Base-by-base conservation (phyloP, 2,797 vertebrate species). In the Tarsius wallacei region DNA sequence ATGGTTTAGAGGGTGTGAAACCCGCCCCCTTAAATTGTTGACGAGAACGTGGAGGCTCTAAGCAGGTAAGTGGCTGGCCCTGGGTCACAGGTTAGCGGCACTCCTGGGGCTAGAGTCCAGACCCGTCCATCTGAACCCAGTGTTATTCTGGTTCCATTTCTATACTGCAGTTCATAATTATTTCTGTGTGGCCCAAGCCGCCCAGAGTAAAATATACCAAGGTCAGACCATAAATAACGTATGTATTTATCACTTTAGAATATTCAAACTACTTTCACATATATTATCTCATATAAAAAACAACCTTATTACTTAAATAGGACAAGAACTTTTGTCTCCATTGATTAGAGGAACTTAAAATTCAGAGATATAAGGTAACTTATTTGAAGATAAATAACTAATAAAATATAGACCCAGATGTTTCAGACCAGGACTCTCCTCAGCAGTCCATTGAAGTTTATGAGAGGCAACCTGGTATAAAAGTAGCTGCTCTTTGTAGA, bases 281-380 rank as follows among this genome's bases (percentile, higher is more conserved):
- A 22, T 73, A 26, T 78, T 77, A 47, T 91, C 31, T 63, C 33
- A 78, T 33, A 57, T 66, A 0, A 76, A 80, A 93, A 93, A 71
- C 24, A 68, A 81, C 19, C 28, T 76, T 64, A 87, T 89, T 90
- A 51, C 19, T 83, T 90, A 94, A 87, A 59, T 26, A 80, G 8
- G 42, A 71, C 2, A 87, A 68, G 7, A 68, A 76, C 12, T 87
- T 66, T 93, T 96, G 4, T 93, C 64, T 66, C 28, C 22, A 47
- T 28, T 68, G 8, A 93, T 77, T 14, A 71, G 42, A 96, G 42
- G 28, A 81, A 93, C 87, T 76, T 14, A 73, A 91, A 85, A 71
- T 19, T 55, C 85, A 80, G 26, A 74, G 47, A 64, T 81, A 70
- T 3, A 66, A 84, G 87, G 19, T 87, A 96, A 84, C 85, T 81